Conservation (phyloP, 1,140 invertebrate genomes). For the Aphis craccivora region DNA sequence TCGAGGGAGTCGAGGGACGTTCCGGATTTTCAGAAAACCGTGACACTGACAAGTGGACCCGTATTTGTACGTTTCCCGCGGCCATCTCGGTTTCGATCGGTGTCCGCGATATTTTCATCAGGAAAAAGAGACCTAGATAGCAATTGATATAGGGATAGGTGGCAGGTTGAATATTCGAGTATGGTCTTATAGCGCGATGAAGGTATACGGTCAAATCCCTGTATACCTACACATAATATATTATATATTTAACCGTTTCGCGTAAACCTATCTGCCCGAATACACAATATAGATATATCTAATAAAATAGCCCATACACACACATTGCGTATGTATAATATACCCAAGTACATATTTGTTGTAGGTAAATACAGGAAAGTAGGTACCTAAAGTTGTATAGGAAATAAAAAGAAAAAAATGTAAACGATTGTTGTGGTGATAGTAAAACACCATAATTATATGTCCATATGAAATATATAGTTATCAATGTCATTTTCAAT, state of each 20-base stretch:
- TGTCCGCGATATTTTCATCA: neutral
- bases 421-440: neutral
- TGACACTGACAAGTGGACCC: conserved; percentile 32
- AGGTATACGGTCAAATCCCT: neutral
- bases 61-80: neutral
- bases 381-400: too few species aligned
- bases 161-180: neutral
- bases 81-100: neutral
- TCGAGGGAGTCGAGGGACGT: neutral
- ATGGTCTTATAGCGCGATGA: neutral
- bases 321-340: neutral
- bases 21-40: neutral
- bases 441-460: neutral
- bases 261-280: neutral
- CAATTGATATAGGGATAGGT: neutral
- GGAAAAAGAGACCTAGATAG: neutral
- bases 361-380: neutral
- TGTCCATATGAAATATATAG: too few species aligned
- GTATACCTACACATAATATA: neutral
- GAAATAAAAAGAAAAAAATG: neutral
- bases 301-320: neutral
- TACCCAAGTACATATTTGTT: neutral
- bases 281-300: neutral
- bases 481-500: too few species aligned
- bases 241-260: neutral